Base-by-base conservation (phyloP, 1,140 invertebrate species). In the Orussus abietinus region DNA sequence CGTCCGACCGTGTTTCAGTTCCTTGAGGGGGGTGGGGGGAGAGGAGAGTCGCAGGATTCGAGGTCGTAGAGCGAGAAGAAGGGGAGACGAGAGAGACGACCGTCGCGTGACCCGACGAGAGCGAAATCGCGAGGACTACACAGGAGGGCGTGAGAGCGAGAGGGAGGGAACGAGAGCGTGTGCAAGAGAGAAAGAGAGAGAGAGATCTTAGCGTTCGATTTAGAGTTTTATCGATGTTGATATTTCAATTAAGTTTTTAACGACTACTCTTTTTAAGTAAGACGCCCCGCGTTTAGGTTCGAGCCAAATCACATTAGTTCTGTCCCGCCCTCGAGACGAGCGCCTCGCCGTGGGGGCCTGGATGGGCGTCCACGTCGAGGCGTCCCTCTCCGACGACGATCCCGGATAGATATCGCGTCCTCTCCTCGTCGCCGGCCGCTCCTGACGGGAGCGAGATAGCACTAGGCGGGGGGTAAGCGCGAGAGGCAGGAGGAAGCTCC, bases 221-320 rank as follows among this genome's bases (percentile, higher is more conserved):
- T 55, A 52, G 39, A 56, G 22, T 60, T 60, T 52, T 54, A 60
- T 43, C 30, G 36, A 48, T 45, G 45, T 56, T 54, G 26, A 48
- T 54, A 39, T n/a, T 42, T 49, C 47, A 55, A 47, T 56, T 48
- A 58, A 45, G 31, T 46, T 57, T 54, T 55, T 47, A 53, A 47
- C 36, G 15, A 47, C 42, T 39, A 49, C 41, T 32, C 14, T 10
- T 32, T 42, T 45, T 28, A n/a, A n/a, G n/a, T n/a, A n/a, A n/a
- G 4, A 28, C 19, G 15, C 22, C 4, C 9, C 33, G n/a, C 33
- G 9, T 38, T 12, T 37, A 40, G 17, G 38, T 41, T 37, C 15
- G 37, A 38, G 14, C 35, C 26, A 39, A 39, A 45, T 45, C 38
- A 38, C 33, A 38, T 39, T n/a, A n/a, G n/a, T n/a, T n/a, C n/a